Evolutionary conservation across 2,113 vertebrate species (phyloP), one percentile per base, ranked within the genome.

Genomic region (Hymenochirus boettgeri): DNA sequence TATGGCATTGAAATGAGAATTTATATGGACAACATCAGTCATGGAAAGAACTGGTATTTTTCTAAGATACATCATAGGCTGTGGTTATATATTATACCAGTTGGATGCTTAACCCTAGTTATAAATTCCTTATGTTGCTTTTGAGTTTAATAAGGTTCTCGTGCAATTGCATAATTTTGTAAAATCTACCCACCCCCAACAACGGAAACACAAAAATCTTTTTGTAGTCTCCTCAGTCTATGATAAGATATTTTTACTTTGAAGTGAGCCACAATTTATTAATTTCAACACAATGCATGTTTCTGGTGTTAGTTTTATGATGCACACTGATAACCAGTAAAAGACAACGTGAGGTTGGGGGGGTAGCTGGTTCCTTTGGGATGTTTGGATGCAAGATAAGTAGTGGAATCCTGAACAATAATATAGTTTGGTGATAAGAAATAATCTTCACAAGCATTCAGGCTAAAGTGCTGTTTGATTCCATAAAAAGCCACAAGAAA

Each of bases 351-450:
- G 12, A 18, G 19, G 5, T 19, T 3, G 11, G 18, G 9, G n/a
- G 54, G 29, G 54, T n/a, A 10, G 31, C 7, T 9, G 18, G 6
- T 19, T 11, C 31, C 11, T 48, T 15, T 18, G 54, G 54, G 31
- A 55, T 31, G 54, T 57, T 35, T 57, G 29, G n/a, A 33, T 35
- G 31, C 19, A 2, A 21, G 54, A 57, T 57, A 57, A 57, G 54
- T 3, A 21, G 19, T 22, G 29, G 54, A 57, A 57, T 57, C 29
- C 18, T 12, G 7, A 57, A 37, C 29, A 57, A 57, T 57, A 57
- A 57, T 57, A 57, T 37, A 4, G 3, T 2, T 10, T 11, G 11
- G 18, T 22, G 46, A 48, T 48, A 48, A 48, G 46, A 5, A 42
- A 22, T 12, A 48, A 47, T 47, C 29, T 56, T 18, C 18, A 4